A percentile compares a stretch with the other conserved stretches of the same genome.
phyloP scores from a whole-genome alignment of 2,888 invertebrate genomes.

The Coelopa pilipes region DNA sequence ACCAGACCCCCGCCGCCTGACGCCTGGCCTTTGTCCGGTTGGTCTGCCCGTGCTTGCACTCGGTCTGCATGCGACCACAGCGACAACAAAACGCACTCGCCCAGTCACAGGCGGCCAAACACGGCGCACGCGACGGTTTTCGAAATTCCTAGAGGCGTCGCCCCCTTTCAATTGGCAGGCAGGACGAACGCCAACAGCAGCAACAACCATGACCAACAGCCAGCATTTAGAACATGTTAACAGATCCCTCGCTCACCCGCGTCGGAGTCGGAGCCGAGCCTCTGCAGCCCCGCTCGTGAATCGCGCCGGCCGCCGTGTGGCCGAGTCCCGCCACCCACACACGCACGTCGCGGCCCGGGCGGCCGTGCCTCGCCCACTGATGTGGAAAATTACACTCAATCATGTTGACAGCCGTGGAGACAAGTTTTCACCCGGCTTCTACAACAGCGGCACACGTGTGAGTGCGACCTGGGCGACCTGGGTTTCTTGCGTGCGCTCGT shows the following conservation, averaged over 20 bases:
- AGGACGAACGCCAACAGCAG: neutral
- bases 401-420: conserved; percentile 46
- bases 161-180: neutral
- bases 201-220: neutral
- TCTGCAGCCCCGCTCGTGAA: conserved; percentile 3
- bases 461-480: neutral
- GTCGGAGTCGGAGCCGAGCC: neutral
- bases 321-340: no score
- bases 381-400: conserved; percentile 54
- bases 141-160: no score
- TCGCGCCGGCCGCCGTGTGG: neutral
- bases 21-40: no score
- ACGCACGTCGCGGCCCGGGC: neutral
- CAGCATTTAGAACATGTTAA: conserved; percentile 2
- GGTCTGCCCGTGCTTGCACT: no score
- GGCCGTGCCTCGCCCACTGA: conserved; percentile 49
- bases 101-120: no score
- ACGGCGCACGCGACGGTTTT: no score
- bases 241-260: neutral
- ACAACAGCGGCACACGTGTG: neutral
- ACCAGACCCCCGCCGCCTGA: no score
- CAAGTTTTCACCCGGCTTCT: no score
- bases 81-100: no score
- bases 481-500: neutral
- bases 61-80: no score